Evolutionary conservation across 2,113 vertebrate species (phyloP).

Genomic region (Gyps fulvus): DNA sequence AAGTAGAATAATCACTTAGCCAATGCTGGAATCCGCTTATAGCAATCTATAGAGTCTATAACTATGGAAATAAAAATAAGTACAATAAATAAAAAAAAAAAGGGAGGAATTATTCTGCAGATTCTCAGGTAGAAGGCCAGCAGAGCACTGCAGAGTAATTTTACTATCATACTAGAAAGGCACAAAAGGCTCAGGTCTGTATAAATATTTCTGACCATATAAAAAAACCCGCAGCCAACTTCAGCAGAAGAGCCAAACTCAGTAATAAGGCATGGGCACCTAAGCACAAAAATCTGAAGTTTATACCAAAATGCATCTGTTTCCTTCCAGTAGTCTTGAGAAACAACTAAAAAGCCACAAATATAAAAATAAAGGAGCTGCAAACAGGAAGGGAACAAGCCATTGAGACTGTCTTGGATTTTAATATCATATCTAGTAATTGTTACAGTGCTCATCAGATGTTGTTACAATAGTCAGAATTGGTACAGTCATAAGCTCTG

Average conservation of each 20-base stretch:
- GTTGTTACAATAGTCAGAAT: not conserved
- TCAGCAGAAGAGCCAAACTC: not conserved
- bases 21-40: not conserved
- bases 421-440: not conserved
- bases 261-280: not conserved
- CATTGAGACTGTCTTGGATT: not conserved
- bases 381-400: not conserved
- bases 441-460: not conserved
- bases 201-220: not conserved
- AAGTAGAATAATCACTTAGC: not conserved
- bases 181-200: not conserved
- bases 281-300: not conserved
- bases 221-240: not conserved
- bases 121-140: not conserved
- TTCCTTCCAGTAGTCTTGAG: not conserved
- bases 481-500: not conserved
- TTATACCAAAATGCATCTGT: not conserved
- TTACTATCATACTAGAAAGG: not conserved
- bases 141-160: not conserved
- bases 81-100: rapidly evolving
- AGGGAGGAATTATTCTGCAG: not conserved
- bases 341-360: not conserved
- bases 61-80: not conserved
- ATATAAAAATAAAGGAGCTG: not conserved
- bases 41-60: not conserved